These are phyloP conservation scores for Epizoanthus rinbou DNA, from an alignment of 92 coral and sea anemone species.

Conservation along the genomic window DNA sequence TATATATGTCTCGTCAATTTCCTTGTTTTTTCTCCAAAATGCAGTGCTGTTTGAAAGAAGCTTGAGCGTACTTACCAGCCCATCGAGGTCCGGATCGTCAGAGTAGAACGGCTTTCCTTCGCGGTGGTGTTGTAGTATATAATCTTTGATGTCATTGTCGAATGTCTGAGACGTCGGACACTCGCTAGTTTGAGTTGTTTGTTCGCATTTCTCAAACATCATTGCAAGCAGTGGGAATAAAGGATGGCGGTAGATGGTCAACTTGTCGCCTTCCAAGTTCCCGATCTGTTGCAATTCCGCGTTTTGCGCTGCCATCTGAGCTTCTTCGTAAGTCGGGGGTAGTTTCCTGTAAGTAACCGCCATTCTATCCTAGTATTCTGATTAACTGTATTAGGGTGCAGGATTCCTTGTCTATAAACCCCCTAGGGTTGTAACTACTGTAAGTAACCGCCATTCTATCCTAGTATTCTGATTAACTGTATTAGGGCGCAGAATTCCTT, in stretches of 20 bases:
- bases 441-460: no score
- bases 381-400: no score
- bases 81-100: constrained; percentile 92
- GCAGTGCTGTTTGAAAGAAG: background rate
- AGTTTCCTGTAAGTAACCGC: constrained; percentile 45
- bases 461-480: no score
- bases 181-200: constrained; percentile 93
- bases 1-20: background rate
- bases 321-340: constrained; percentile 96
- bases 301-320: constrained; percentile 87
- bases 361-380: no score
- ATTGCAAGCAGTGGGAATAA: constrained; percentile 93
- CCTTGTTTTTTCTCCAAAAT: background rate
- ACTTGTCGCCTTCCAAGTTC: constrained; percentile 86
- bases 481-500: no score
- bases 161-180: constrained; percentile 84
- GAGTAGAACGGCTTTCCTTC: constrained; percentile 95
- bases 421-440: no score
- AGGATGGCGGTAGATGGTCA: constrained; percentile 95
- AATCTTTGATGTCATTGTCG: constrained; percentile 94
- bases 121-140: constrained; percentile 84
- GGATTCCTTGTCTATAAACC: no score
- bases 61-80: constrained; percentile 71
- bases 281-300: constrained; percentile 66
- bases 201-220: constrained; percentile 98